Percentiles rank a stretch among this genome's conserved stretches.
Evolutionary conservation across 2,113 vertebrate species (phyloP).

Genomic region (Cettia cetti): DNA sequence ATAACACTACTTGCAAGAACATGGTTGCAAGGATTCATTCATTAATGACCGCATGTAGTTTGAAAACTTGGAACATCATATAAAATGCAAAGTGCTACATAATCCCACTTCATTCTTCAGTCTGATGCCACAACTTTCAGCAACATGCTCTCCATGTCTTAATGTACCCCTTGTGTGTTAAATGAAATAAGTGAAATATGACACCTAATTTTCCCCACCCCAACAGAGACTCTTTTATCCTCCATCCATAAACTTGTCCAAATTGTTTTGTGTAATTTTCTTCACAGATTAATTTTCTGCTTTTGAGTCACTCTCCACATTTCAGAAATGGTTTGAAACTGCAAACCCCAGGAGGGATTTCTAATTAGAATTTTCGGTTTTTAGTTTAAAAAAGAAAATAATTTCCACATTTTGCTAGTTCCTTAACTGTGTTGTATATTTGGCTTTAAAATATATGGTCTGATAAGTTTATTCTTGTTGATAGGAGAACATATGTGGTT

Average conservation of each 20-base stretch:
- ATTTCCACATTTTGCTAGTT: not conserved
- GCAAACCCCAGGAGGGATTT: not conserved
- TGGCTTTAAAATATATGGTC: not conserved
- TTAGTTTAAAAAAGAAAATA: not conserved
- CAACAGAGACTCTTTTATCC: not conserved
- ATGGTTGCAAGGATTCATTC: not conserved
- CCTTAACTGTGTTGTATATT: not conserved
- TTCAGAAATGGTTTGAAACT: not conserved
- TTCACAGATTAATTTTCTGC: not conserved
- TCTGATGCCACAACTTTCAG: not conserved
- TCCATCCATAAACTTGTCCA: not conserved
- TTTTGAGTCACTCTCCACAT: not conserved
- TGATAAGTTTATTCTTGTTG: not conserved
- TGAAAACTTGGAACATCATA: not conserved
- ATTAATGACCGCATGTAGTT: not conserved
- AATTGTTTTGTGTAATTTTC: not conserved
- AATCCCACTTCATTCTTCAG: not conserved
- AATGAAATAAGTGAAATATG: not conserved
- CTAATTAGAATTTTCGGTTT: not conserved
- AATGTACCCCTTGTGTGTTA: rapidly evolving
- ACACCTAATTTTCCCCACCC: not conserved
- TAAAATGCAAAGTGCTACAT: not conserved
- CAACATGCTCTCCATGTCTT: not conserved
- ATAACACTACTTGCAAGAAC: not conserved
- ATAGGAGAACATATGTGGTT: not conserved